These are phyloP conservation scores for Gallinago stenura DNA, from an alignment of 2,797 vertebrate genomes.

Conservation along the genomic window DNA sequence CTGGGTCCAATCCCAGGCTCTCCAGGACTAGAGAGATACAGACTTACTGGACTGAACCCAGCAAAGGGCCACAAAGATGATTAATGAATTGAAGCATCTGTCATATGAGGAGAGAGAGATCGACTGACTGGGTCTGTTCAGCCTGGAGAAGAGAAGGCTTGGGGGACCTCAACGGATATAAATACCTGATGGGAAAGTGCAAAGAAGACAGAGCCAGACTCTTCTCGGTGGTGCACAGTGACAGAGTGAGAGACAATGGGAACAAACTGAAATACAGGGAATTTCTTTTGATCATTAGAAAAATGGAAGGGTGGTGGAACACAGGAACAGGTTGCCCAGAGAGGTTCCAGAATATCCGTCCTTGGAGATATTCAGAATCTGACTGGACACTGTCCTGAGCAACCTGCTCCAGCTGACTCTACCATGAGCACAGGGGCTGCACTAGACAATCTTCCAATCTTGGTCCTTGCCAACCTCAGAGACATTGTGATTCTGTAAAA, in stretches of 20 bases:
- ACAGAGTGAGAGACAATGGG: background rate
- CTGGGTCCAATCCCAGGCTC: background rate
- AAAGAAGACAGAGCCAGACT: background rate
- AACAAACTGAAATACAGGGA: background rate
- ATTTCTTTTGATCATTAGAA: background rate
- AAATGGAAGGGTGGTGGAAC: background rate
- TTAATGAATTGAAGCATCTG: background rate
- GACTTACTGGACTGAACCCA: background rate
- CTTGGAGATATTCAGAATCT: background rate
- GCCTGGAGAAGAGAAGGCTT: background rate
- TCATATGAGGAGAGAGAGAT: background rate
- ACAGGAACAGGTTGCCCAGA: background rate
- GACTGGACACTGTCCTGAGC: accelerated
- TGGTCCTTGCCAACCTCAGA: background rate
- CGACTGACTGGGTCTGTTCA: accelerated
- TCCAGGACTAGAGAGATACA: background rate
- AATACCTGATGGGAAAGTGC: background rate
- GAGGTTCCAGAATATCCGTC: background rate
- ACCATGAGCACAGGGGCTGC: background rate
- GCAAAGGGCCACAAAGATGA: background rate
- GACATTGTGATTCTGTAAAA: background rate
- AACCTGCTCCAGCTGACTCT: background rate
- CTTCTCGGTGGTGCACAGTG: background rate
- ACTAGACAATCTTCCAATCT: background rate
- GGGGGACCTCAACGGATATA: background rate